Base-by-base conservation (phyloP, 2,888 invertebrate species). In the Troides oblongomaculatus region DNA sequence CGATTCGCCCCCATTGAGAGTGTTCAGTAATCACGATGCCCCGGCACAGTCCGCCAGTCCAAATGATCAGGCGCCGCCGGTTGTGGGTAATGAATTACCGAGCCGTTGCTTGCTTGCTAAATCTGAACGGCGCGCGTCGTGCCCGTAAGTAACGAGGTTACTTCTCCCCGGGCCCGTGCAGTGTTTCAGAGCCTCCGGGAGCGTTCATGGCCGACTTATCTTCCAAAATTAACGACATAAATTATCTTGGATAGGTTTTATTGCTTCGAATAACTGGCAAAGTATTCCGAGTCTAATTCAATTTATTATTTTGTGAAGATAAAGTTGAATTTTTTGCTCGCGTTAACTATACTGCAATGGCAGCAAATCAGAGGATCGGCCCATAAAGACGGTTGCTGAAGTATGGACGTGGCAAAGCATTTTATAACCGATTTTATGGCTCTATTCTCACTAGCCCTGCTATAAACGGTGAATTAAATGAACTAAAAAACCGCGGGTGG, bases 381-480 rank as follows among this genome's bases (percentile, higher is more conserved):
- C 79, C 80, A 80, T 81, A 81, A 85, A 84, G 81, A 82, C 80
- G 71, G 81, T 83, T 79, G 82, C 81, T 81, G 79, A 81, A 86
- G 81, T 84, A 81, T 85, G 82, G 82, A 84, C 76, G 79, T 79
- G 82, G 86, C 63, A 84, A 84, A 84, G 77, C 79, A 74, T 76
- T 85, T 90, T 89, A 90, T 90, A 82, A 86, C 77, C 77, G 74
- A 83, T 87, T 90, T 90, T 90, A 90, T 81, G 85, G 83, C 84
- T 85, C 82, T 81, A 84, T 85, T 85, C 82, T 79, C 83, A 86
- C 87, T 86, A 88, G 88, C 82, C 86, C 78, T 71, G 82, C 86
- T 81, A 86, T 89, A 90, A 90, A 89, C 80, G 86, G 79, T 81
- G 84, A 90, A 87, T 88, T 86, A 85, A 84, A 88, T 84, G 85